Evolutionary conservation across 2,113 vertebrate species (phyloP).

Genomic region (Marmota monax): DNA sequence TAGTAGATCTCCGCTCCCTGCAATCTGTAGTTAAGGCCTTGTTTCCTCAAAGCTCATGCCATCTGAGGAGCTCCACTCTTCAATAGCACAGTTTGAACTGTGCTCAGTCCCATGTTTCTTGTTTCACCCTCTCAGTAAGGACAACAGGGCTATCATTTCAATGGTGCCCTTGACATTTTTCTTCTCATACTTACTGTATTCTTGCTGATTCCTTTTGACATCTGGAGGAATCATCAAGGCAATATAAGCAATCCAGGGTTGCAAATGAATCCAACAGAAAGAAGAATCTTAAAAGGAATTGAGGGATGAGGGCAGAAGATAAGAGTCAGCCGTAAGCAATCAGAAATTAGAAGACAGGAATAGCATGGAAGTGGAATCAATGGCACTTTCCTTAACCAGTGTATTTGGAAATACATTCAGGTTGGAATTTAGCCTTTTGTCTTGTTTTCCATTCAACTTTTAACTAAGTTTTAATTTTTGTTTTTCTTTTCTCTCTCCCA

Average conservation of each 20-base stretch:
- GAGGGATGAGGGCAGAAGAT: neutral
- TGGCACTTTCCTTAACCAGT: neutral
- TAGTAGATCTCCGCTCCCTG: neutral
- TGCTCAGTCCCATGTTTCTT: neutral
- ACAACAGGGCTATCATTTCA: neutral
- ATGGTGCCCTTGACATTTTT: neutral
- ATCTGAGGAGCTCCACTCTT: constrained; percentile 72
- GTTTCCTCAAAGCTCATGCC: constrained; percentile 58
- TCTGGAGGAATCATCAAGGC: neutral
- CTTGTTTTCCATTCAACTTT: neutral
- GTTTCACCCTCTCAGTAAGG: neutral
- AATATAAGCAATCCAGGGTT: neutral
- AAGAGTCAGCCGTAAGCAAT: neutral
- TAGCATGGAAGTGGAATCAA: neutral
- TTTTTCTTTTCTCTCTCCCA: neutral
- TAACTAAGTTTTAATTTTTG: neutral
- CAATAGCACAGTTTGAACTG: neutral
- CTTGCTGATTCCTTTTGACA: neutral
- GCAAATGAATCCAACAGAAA: neutral
- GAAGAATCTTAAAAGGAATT: neutral
- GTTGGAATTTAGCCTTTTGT: neutral
- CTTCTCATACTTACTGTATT: neutral
- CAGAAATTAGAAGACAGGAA: neutral
- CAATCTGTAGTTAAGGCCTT: neutral
- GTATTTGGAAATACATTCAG: neutral